A percentile compares a stretch with the other conserved stretches of the same genome.
These are phyloP conservation scores for Fukomys damarensis DNA, from an alignment of 2,113 vertebrate genomes.

Conservation along the genomic window DNA sequence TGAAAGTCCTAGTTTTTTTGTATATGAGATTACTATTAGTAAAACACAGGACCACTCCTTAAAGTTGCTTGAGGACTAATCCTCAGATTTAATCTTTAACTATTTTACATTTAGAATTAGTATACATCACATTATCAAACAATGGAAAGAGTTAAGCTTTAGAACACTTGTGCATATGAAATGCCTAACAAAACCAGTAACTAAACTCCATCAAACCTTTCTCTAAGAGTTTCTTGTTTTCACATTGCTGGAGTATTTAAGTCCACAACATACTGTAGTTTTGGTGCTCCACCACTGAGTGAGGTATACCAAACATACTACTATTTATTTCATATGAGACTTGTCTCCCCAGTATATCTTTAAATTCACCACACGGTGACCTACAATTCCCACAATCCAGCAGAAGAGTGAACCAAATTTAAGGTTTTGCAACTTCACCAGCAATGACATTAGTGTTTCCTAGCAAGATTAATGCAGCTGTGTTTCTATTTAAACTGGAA, in stretches of 20 bases:
- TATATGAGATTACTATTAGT: background rate
- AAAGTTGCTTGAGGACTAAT: constrained; percentile 12
- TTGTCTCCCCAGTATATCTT: background rate
- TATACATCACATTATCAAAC: background rate
- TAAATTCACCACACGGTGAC: constrained; percentile 6
- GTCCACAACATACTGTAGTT: background rate
- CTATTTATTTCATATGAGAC: background rate
- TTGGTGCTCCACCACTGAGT: background rate
- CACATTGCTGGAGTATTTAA: background rate
- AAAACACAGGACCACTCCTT: constrained; percentile 1
- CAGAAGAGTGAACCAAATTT: background rate
- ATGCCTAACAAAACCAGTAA: background rate
- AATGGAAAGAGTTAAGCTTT: constrained; percentile 35
- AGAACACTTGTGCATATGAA: background rate
- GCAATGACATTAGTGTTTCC: background rate
- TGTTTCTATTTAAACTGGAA: background rate
- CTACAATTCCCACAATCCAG: background rate
- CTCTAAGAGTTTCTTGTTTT: background rate
- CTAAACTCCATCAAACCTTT: background rate
- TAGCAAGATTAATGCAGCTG: constrained; percentile 16
- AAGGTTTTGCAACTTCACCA: constrained; percentile 11
- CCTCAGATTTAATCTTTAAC: constrained; percentile 48
- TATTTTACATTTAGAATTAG: constrained; percentile 45
- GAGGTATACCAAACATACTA: background rate
- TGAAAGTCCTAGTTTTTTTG: background rate